phyloP scores from a whole-genome alignment of 2,113 vertebrate genomes.

The Channa argus region DNA sequence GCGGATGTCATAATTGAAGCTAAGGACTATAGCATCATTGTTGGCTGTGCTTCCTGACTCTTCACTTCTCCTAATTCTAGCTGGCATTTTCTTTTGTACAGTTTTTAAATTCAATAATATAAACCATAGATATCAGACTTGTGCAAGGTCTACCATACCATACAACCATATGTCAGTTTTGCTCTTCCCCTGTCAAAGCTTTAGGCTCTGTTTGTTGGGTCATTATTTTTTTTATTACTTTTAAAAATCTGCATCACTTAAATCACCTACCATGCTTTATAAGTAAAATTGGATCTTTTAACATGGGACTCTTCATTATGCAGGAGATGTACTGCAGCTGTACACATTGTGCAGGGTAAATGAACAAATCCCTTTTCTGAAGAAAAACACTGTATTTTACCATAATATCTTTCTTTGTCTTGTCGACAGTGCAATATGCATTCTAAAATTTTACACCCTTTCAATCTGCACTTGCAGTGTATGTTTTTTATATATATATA shows the following conservation, averaged over 20 bases:
- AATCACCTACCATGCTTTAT: not conserved
- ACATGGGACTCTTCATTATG: too few relatives aligned
- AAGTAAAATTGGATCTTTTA: too few relatives aligned
- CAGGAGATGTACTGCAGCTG: too few relatives aligned
- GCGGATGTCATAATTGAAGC: not conserved
- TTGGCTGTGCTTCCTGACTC: conserved; percentile 6
- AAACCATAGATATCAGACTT: not conserved
- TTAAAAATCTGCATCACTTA: conserved; percentile 8
- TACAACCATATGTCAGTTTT: too few relatives aligned
- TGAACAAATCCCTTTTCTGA: not conserved
- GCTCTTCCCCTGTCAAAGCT: not conserved
- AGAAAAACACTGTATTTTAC: not conserved
- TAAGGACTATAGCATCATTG: not conserved
- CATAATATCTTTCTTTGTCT: not conserved
- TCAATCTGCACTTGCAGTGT: too few relatives aligned
- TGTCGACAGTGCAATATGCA: too few relatives aligned
- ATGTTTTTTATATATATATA: too few relatives aligned
- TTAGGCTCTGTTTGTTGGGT: not conserved
- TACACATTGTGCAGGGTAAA: not conserved
- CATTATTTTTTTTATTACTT: not conserved
- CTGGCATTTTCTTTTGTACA: not conserved
- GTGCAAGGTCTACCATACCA: too few relatives aligned
- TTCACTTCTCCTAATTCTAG: conserved; percentile 30
- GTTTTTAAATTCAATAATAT: not conserved
- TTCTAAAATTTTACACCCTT: too few relatives aligned